Evolutionary conservation across 2,113 vertebrate species (phyloP).

Genomic region (Micronycteris hirsuta): DNA sequence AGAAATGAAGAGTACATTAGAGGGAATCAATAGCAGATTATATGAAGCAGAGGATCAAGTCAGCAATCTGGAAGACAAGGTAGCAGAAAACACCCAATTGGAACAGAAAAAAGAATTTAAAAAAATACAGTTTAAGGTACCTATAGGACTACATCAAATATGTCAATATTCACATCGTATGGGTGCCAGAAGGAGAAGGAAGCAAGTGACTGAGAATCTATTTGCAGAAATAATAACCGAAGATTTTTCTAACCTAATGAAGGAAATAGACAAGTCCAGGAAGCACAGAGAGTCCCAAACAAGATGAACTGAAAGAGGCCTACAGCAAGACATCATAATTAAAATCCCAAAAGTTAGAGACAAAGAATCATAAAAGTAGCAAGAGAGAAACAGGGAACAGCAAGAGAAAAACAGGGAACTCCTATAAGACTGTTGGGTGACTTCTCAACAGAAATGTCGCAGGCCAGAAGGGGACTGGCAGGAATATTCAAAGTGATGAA

Average conservation of each 20-base stretch:
- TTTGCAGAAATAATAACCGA: not conserved
- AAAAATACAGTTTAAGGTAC: not conserved
- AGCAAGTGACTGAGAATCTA: not conserved
- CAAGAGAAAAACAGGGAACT: not conserved
- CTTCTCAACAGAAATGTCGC: not conserved
- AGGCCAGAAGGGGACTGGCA: not conserved
- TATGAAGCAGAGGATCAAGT: not conserved
- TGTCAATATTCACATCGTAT: not conserved
- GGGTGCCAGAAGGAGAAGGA: not conserved
- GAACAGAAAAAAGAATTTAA: not conserved
- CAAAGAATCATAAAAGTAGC: not conserved
- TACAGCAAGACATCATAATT: not conserved
- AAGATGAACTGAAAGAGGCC: not conserved
- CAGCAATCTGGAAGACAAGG: not conserved
- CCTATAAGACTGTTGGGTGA: not conserved
- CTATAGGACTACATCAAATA: not conserved
- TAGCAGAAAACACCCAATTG: not conserved
- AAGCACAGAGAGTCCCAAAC: not conserved
- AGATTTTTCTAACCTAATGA: not conserved
- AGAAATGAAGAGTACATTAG: not conserved
- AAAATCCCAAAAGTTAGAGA: not conserved
- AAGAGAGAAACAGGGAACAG: not conserved
- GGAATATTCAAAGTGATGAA: not conserved
- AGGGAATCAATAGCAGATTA: not conserved
- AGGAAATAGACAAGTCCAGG: not conserved